phyloP scores from a whole-genome alignment of 2,113 vertebrate genomes.

The Barbus barbus region DNA sequence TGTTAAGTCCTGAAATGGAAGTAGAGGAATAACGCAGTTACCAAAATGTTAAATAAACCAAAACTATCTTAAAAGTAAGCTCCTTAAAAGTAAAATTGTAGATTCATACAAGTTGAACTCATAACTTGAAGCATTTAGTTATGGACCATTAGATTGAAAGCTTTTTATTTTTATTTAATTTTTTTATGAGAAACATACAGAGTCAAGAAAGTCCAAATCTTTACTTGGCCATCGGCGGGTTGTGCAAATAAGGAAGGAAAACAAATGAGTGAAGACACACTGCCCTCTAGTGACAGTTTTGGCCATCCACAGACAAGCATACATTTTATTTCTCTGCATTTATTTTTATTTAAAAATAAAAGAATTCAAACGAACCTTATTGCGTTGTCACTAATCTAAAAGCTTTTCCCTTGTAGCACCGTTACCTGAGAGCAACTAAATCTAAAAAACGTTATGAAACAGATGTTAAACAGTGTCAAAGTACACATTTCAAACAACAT shows the following conservation, averaged over 20 bases:
- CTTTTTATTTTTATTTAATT: background rate
- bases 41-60: background rate
- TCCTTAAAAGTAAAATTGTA: background rate
- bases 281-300: constrained; percentile 2
- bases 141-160: no score
- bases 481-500: background rate
- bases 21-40: background rate
- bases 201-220: background rate
- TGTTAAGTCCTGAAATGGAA: background rate
- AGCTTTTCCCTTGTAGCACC: background rate
- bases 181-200: background rate
- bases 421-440: background rate
- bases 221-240: background rate
- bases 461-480: background rate
- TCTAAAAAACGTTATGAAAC: background rate
- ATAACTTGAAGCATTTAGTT: no score
- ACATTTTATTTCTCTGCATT: background rate
- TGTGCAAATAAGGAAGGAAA: background rate
- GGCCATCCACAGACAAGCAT: background rate
- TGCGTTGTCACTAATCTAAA: constrained; percentile 1
- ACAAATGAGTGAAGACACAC: background rate
- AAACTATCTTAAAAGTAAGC: background rate
- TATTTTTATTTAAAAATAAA: constrained; percentile 37
- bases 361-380: constrained; percentile 11
- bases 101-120: no score